Evolutionary conservation across 2,888 invertebrate species (phyloP).

Genomic region (Orthonychiurus folsomi): DNA sequence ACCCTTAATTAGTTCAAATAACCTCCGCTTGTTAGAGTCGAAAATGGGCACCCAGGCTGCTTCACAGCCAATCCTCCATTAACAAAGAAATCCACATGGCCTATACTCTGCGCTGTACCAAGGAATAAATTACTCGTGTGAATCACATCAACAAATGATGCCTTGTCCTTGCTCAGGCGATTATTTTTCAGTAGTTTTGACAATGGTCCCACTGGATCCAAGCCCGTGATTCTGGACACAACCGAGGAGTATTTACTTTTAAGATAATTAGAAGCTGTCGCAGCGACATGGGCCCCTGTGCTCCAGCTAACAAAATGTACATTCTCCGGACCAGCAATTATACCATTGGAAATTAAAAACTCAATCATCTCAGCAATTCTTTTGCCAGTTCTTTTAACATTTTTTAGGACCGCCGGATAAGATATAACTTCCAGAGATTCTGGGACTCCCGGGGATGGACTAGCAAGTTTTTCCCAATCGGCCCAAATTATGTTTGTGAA

Average conservation of each 20-base stretch:
- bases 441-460: neutral
- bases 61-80: neutral
- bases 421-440: neutral
- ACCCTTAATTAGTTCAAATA: neutral
- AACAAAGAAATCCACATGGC: constrained; percentile 1
- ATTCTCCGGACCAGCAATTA: neutral
- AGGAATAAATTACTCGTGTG: neutral
- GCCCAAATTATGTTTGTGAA: neutral
- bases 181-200: neutral
- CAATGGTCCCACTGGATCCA: neutral
- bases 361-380: constrained; percentile 3
- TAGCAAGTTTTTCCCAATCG: constrained; percentile 2
- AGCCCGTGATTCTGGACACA: neutral
- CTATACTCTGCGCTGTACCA: neutral
- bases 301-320: constrained; percentile 4
- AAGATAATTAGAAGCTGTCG: neutral
- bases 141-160: neutral
- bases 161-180: neutral
- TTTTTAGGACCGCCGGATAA: neutral
- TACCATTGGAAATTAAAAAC: neutral
- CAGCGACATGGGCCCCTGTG: constrained; percentile 3
- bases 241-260: neutral
- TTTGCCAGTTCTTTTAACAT: neutral
- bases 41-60: neutral
- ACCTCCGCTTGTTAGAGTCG: neutral